Evolutionary conservation across 2,888 invertebrate species (phyloP), one percentile per base, ranked within the genome.

Genomic region (Rhamnusium bicolor): DNA sequence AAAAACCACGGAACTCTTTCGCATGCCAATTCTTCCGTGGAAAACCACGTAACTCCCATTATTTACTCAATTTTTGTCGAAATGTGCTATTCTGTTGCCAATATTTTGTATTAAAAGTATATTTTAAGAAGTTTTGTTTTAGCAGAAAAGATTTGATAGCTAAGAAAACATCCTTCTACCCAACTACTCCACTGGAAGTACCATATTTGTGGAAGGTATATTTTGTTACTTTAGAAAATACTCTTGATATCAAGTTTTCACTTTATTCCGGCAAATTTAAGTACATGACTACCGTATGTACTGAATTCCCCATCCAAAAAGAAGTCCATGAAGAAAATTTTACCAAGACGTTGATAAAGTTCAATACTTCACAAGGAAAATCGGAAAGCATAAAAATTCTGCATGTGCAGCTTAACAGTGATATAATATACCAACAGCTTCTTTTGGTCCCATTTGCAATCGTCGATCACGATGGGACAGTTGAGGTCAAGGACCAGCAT

Each of bases 121-220:
- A n/a, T n/a, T n/a, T n/a, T n/a, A n/a, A n/a, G n/a, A n/a, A n/a
- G n/a, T n/a, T n/a, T n/a, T n/a, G n/a, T n/a, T n/a, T n/a, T n/a
- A n/a, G n/a, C n/a, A n/a, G n/a, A n/a, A n/a, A n/a, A n/a, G n/a
- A n/a, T n/a, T n/a, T n/a, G n/a, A n/a, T n/a, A n/a, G n/a, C n/a
- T n/a, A n/a, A n/a, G n/a, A n/a, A n/a, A n/a, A n/a, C n/a, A n/a
- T n/a, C n/a, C n/a, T n/a, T n/a, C n/a, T n/a, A n/a, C n/a, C n/a
- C n/a, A n/a, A n/a, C n/a, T n/a, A n/a, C n/a, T n/a, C n/a, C n/a
- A 79, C 97, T 97, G 29, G 97, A 97, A 67, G 97, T 94, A 94
- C 97, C 97, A 88, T 96, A 97, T 90, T 96, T 96, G 91, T 96
- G 95, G 94, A 97, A 97, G 81, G 96, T 96, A 87, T 97, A 97